phyloP scores from a whole-genome alignment of 1,140 invertebrate genomes.

The Coptotermes formosanus region DNA sequence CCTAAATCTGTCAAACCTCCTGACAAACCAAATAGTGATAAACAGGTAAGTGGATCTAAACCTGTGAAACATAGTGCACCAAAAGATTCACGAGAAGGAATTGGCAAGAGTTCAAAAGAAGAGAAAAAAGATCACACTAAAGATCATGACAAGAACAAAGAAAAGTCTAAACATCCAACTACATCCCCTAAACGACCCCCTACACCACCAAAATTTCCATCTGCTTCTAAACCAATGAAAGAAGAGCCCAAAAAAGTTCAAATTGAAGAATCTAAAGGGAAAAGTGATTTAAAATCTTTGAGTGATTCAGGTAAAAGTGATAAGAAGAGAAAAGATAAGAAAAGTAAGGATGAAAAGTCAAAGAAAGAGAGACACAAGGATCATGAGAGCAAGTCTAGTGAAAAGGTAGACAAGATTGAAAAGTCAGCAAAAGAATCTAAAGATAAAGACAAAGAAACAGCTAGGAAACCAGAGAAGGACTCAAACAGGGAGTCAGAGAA shows the following conservation, averaged over 20 bases:
- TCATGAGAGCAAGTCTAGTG: slow-evolving; percentile 50
- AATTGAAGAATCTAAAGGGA: slow-evolving; percentile 40
- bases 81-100: slow-evolving; percentile 20
- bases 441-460: slow-evolving; percentile 28
- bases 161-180: slow-evolving; percentile 56
- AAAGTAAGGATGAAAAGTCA: slow-evolving; percentile 51
- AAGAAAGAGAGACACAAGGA: slow-evolving; percentile 53
- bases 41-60: slow-evolving; percentile 34
- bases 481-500: slow-evolving; percentile 36
- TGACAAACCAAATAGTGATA: slow-evolving; percentile 32
- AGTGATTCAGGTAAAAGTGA: slow-evolving; percentile 43
- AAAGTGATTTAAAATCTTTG: slow-evolving; percentile 22
- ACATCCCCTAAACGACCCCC: slow-evolving; percentile 32
- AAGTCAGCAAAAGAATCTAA: slow-evolving; percentile 35
- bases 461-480: slow-evolving; percentile 34
- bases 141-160: slow-evolving; percentile 52
- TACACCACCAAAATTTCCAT: slow-evolving; percentile 40
- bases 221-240: slow-evolving; percentile 52
- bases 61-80: slow-evolving; percentile 31
- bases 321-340: slow-evolving; percentile 40
- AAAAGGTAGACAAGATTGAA: slow-evolving; percentile 46
- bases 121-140: slow-evolving; percentile 46
- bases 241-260: slow-evolving; percentile 49
- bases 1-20: slow-evolving; percentile 34
- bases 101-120: slow-evolving; percentile 23